Conservation (phyloP, 2,113 vertebrate species). For the Tympanuchus pallidicinctus region DNA sequence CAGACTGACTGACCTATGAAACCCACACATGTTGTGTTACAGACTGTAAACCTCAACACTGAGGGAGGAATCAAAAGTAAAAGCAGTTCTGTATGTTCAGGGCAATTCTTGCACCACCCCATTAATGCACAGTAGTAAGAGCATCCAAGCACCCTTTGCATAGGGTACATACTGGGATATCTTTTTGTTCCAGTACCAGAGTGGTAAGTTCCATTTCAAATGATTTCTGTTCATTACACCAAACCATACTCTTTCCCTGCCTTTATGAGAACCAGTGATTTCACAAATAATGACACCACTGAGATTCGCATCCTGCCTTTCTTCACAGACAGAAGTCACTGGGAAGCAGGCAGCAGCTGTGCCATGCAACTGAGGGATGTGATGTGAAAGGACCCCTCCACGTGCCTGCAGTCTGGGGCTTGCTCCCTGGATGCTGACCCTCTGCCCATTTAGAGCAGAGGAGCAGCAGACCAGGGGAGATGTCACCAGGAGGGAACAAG, state of each 20-base stretch:
- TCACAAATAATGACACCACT: background rate
- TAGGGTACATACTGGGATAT: rapidly evolving
- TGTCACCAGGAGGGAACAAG: too few species aligned
- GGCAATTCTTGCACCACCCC: background rate
- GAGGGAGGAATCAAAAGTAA: slow-evolving; percentile 12
- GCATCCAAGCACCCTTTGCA: background rate
- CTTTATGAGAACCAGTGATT: background rate
- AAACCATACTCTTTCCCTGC: background rate
- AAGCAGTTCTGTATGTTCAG: background rate
- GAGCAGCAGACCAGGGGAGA: background rate
- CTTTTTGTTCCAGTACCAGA: background rate
- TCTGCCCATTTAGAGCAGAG: background rate
- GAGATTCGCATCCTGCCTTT: background rate
- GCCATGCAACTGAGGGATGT: background rate
- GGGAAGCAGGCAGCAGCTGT: background rate
- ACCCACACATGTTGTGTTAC: background rate
- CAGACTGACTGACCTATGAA: background rate
- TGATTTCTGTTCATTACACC: background rate
- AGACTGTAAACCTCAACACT: background rate
- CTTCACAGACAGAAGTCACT: background rate
- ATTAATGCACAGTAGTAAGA: background rate
- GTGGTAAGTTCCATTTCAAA: background rate
- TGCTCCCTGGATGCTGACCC: background rate
- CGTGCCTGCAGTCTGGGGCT: background rate
- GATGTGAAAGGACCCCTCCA: background rate